These are phyloP conservation scores for Ptyas mucosa DNA, from an alignment of 2,113 vertebrate genomes.

Conservation along the genomic window DNA sequence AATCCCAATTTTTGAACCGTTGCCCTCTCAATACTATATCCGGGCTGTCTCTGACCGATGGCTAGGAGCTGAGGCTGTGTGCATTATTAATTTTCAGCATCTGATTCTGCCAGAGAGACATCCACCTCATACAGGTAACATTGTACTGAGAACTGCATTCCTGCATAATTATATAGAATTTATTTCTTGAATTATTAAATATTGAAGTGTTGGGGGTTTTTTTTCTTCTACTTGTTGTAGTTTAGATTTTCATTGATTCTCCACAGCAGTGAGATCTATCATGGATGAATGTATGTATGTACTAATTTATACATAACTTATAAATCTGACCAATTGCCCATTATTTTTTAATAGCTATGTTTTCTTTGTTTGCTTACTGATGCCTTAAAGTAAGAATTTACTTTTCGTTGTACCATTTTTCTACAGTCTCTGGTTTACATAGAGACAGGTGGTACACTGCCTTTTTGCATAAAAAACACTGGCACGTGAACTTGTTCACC, in stretches of 20 bases:
- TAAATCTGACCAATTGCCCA: neutral
- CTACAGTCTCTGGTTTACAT: conserved; percentile 11
- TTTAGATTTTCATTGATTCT: neutral
- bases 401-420: neutral
- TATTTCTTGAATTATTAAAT: neutral
- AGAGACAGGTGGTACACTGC: conserved; percentile 50
- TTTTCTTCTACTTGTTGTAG: neutral
- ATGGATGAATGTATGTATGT: neutral
- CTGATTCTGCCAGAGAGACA: conserved; percentile 95
- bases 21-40: conserved; percentile 97
- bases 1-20: conserved; percentile 96
- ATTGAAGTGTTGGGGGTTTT: neutral
- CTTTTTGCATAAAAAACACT: conserved; percentile 50
- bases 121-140: conserved; percentile 92
- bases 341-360: neutral
- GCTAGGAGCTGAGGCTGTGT: conserved; percentile 92
- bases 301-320: neutral
- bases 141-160: neutral
- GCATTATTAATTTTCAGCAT: conserved; percentile 97
- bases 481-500: conserved; percentile 56
- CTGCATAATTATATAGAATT: neutral
- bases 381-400: neutral
- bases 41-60: conserved; percentile 93
- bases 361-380: neutral
- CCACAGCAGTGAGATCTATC: neutral